phyloP scores from a whole-genome alignment of 64 coral and sea anemone genomes.

The Actinia equina region DNA sequence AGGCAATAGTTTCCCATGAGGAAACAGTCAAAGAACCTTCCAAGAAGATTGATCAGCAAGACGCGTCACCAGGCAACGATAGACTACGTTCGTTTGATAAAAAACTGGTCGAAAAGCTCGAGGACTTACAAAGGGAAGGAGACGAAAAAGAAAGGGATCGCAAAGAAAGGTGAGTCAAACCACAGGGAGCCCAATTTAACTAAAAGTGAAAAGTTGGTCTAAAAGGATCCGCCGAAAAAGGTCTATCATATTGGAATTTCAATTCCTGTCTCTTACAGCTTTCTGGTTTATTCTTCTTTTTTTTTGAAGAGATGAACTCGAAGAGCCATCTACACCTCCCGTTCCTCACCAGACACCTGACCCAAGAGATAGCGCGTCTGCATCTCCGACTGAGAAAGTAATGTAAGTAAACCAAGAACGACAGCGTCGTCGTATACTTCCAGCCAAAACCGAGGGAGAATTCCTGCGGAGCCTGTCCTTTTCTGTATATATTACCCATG shows the following conservation, averaged over 20 bases:
- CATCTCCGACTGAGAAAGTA: background rate
- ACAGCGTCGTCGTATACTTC: too few relatives aligned
- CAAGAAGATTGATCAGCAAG: background rate
- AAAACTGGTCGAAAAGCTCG: slow-evolving; percentile 23
- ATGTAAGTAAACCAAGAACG: background rate
- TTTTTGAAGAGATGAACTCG: background rate
- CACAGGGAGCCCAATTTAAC: background rate
- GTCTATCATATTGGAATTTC: background rate
- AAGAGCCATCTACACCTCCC: background rate
- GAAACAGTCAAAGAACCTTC: background rate
- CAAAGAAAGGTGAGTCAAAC: background rate
- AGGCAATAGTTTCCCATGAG: background rate
- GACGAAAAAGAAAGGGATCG: background rate
- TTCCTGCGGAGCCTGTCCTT: too few relatives aligned
- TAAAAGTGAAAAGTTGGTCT: background rate
- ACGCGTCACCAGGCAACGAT: background rate
- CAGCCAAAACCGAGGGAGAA: too few relatives aligned
- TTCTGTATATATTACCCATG: too few relatives aligned
- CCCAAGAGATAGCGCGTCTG: background rate
- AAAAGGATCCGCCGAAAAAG: too few relatives aligned
- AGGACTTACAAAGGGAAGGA: background rate
- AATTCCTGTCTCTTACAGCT: background rate
- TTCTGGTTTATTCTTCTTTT: background rate
- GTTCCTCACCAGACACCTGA: slow-evolving; percentile 19
- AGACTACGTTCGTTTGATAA: background rate